Percentiles rank a stretch among this genome's conserved stretches.
Evolutionary conservation across 2,888 invertebrate species (phyloP).

Genomic region (Bellardia bayeri): DNA sequence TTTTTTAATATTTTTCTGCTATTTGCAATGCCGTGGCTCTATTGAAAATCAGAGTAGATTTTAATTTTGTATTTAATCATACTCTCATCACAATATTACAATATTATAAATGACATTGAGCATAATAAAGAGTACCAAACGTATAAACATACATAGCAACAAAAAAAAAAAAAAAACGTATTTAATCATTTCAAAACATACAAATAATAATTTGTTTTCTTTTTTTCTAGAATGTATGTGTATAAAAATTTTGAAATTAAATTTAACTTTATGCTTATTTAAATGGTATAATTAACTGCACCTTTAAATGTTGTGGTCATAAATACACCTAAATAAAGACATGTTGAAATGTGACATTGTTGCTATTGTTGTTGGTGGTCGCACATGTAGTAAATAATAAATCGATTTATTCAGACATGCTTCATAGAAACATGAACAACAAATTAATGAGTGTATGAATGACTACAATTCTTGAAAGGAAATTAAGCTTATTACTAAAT

Average conservation of each 20-base stretch:
- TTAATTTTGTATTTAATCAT: constrained; percentile 54
- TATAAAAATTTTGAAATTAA: neutral
- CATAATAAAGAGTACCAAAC: constrained; percentile 15
- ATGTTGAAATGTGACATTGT: neutral
- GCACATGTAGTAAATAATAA: constrained; percentile 19
- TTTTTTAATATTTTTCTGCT: constrained; percentile 27
- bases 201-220: neutral
- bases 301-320: neutral
- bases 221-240: neutral
- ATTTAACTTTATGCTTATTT: neutral
- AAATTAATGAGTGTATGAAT: neutral
- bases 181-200: neutral
- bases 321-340: constrained; percentile 8
- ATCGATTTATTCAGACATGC: constrained; percentile 19
- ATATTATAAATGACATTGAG: constrained; percentile 54
- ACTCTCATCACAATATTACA: constrained; percentile 17
- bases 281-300: neutral
- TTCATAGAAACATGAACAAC: neutral
- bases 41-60: constrained; percentile 27
- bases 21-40: constrained; percentile 19
- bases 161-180: neutral
- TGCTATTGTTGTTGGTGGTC: neutral
- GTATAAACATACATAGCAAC: neutral
- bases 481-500: constrained; percentile 32
- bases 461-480: constrained; percentile 14